A percentile compares a stretch with the other conserved stretches of the same genome.
Evolutionary conservation across 2,113 vertebrate genomes (phyloP).

Genomic region (Pithys albifrons): DNA sequence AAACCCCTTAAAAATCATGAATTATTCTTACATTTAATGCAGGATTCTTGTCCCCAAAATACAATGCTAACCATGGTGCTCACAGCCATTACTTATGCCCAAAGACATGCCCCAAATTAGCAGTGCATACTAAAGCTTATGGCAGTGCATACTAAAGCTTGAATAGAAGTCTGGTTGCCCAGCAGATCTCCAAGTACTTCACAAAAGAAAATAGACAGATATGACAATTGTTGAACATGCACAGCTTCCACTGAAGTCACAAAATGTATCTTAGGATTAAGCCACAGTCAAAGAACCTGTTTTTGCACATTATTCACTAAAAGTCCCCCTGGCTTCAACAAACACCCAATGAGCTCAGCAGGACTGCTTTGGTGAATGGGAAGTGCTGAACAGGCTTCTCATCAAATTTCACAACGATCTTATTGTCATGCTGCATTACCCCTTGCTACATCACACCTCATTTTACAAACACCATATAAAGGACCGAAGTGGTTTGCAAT

Average conservation of each 20-base stretch:
- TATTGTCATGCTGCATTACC: conserved; percentile 2
- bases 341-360: not conserved
- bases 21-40: not conserved
- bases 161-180: not conserved
- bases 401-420: conserved; percentile 4
- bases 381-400: conserved; percentile 38
- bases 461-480: conserved; percentile 54
- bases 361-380: conserved; percentile 10
- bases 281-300: conserved; percentile 18
- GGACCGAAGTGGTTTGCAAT: not conserved
- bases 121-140: not conserved
- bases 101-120: conserved; percentile 18
- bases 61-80: conserved; percentile 1
- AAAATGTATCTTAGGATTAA: conserved; percentile 8
- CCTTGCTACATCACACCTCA: conserved; percentile 26
- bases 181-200: conserved; percentile 4
- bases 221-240: conserved; percentile 31
- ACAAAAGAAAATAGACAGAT: not conserved
- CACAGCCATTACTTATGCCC: not conserved
- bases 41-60: not conserved
- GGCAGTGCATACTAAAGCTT: not conserved
- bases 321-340: conserved; percentile 16
- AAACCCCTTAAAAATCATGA: not conserved
- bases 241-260: conserved; percentile 25
- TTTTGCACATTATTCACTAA: conserved; percentile 31